phyloP scores from a whole-genome alignment of 2,113 vertebrate species.

The Setophaga kirtlandii region DNA sequence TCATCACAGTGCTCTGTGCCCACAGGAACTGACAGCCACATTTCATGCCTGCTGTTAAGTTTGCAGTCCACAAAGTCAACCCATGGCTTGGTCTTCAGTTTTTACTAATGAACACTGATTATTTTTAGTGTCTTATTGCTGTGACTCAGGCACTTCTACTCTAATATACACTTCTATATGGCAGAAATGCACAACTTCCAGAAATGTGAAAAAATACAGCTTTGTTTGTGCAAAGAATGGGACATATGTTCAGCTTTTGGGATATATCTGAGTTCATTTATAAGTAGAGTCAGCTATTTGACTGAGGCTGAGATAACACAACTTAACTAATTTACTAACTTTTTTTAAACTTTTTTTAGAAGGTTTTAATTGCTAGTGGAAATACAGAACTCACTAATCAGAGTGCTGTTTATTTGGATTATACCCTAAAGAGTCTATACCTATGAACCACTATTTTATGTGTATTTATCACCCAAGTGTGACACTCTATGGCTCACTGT shows the following conservation, averaged over 20 bases:
- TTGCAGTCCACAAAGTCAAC: constrained; percentile 16
- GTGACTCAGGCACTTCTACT: background rate
- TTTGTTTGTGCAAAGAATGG: background rate
- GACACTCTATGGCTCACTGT: background rate
- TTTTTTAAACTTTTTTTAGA: background rate
- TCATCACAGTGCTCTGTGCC: background rate
- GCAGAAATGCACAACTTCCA: background rate
- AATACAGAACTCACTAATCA: background rate
- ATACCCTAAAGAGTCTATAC: background rate
- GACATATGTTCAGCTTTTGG: background rate
- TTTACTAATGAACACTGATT: constrained; percentile 36
- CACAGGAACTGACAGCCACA: background rate
- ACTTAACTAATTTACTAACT: background rate
- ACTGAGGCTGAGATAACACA: background rate
- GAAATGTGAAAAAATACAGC: background rate
- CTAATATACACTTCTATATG: background rate
- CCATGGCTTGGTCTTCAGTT: background rate
- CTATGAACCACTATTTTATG: background rate
- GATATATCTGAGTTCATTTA: background rate
- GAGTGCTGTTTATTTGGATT: background rate
- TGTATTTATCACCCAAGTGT: background rate
- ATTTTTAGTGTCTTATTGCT: background rate
- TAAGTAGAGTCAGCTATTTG: background rate
- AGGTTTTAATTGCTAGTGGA: background rate
- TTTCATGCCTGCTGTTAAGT: background rate